phyloP scores from a whole-genome alignment of 2,888 invertebrate species.

The Drosophila helvetica region DNA sequence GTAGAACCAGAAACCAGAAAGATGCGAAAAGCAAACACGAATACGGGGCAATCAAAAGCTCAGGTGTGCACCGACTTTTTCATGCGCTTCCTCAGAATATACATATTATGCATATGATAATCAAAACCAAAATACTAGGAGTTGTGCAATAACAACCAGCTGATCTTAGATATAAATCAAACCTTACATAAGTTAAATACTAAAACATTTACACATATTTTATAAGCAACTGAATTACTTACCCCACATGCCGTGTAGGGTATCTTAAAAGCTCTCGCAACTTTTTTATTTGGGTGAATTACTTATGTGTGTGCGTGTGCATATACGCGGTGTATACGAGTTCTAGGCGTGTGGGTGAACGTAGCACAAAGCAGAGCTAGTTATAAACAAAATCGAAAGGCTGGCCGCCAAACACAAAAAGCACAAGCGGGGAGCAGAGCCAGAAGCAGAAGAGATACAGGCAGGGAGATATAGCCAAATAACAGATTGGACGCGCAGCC shows the following conservation, averaged over 20 bases:
- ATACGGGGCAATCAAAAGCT: constrained; percentile 25
- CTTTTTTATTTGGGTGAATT: constrained; percentile 10
- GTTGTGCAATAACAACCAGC: background rate
- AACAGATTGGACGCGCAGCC: constrained; percentile 36
- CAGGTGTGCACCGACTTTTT: constrained; percentile 8
- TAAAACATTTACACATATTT: no score
- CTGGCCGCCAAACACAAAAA: constrained; percentile 51
- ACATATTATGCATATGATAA: no score
- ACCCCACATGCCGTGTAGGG: constrained; percentile 14
- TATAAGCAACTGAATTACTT: background rate
- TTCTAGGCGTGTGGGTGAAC: constrained; percentile 13
- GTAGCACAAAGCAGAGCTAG: constrained; percentile 64
- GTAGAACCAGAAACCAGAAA: constrained; percentile 58
- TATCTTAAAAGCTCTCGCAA: constrained; percentile 32
- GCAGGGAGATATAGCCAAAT: constrained; percentile 31
- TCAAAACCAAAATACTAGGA: background rate
- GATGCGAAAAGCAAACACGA: constrained; percentile 63
- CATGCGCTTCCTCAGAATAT: constrained; percentile 11
- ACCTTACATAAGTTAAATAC: background rate
- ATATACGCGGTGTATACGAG: constrained; percentile 5
- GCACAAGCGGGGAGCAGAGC: constrained; percentile 33
- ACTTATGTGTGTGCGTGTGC: background rate
- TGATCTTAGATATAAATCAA: background rate
- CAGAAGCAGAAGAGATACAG: background rate
- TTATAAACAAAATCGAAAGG: constrained; percentile 76